Base-by-base conservation (phyloP, 1,140 invertebrate genomes). In the Dendroctonus ponderosae region DNA sequence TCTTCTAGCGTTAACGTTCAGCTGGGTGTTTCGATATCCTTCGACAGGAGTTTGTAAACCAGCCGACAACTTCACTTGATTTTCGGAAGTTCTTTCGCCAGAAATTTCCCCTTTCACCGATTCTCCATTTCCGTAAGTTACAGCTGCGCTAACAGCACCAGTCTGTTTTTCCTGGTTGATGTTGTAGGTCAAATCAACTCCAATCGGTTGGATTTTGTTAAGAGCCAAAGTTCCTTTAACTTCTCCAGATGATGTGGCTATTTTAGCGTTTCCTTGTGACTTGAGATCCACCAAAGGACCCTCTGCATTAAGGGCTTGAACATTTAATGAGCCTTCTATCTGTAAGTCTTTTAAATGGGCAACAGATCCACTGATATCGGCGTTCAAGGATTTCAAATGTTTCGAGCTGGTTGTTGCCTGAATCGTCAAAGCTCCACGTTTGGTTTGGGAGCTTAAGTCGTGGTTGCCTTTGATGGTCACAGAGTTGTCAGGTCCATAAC, bases 121-220 rank as follows among this genome's bases (percentile, higher is more conserved):
- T 67, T 85, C 84, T 60, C 83, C 82, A 52, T 84, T 81, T 37
- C 84, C 85, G 66, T 86, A 84, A 42, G 82, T 82, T 0, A 87
- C 14, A 14, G 77, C 73, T 0, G 76, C 67, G 12, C 77, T 74
- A 2, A 71, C 78, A 12, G 77, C 61, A 49, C 64, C 67, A 7
- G 49, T 49, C 14, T 67, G 69, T 48, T 70, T 49, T 42, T 57
- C 43, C 37, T 71, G 67, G 15, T 70, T 49, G 38, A 50, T 14
- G 48, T 60, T 63, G 59, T 77, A 74, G 11, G 57, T 70, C 1
- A 64, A 52, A 11, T 59, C 70, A 11, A 71, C 48, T 6, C 48
- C 58, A 46, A 75, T 70, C 0, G 76, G 72, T 62, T 62, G 69
- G 3, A 62, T n/a, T 58, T 70, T 65, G 37, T 80, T 78, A 76